phyloP scores from a whole-genome alignment of 64 coral and sea anemone genomes.

The Astreopora myriophthalma region DNA sequence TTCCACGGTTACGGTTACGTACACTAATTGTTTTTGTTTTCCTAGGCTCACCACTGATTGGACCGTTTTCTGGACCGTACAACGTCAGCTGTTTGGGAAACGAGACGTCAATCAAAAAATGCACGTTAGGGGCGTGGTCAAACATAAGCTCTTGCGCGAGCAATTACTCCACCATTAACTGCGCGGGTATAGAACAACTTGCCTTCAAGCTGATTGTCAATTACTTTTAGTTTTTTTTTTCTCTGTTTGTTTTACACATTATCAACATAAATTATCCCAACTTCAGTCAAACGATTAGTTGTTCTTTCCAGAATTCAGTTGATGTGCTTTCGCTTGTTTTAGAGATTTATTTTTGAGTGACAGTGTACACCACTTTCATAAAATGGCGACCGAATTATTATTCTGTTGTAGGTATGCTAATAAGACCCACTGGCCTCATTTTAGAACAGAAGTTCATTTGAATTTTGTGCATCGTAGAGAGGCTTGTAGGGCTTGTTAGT shows the following conservation, averaged over 20 bases:
- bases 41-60: neutral
- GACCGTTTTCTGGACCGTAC: neutral
- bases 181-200: constrained; percentile 59
- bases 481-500: too few species aligned
- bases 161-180: constrained; percentile 32
- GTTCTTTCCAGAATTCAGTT: too few species aligned
- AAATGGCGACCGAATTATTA: too few species aligned
- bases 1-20: too few species aligned
- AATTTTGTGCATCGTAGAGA: too few species aligned
- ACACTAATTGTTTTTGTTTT: neutral
- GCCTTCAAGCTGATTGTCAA: neutral
- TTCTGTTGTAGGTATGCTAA: too few species aligned
- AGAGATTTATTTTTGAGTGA: too few species aligned
- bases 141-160: constrained; percentile 17
- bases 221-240: neutral
- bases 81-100: constrained; percentile 62
- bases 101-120: constrained; percentile 61
- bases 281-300: too few species aligned
- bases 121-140: constrained; percentile 25
- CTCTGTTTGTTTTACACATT: neutral
- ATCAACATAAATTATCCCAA: neutral
- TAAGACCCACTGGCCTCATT: too few species aligned
- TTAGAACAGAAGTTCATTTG: too few species aligned
- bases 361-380: too few species aligned
- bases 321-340: too few species aligned